A percentile compares a stretch with the other conserved stretches of the same genome.
Conservation (phyloP, 2,113 vertebrate species). For the Ictidomys tridecemlineatus region DNA sequence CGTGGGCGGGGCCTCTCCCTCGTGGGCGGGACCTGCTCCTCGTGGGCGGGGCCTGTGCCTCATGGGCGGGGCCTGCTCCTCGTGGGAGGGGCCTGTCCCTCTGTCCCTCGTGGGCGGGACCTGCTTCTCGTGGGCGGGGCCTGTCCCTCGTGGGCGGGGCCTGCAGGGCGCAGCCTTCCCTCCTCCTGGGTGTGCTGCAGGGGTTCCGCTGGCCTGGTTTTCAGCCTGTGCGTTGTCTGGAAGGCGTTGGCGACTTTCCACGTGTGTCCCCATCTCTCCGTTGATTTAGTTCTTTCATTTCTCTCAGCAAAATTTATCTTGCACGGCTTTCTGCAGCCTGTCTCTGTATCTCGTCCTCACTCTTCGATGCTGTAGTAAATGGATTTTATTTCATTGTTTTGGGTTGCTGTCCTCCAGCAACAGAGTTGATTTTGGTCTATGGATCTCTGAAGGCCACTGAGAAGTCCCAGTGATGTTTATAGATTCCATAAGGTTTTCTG, state of each 20-base stretch:
- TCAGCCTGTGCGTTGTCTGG: not conserved
- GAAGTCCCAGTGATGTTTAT: not conserved
- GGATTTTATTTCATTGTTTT: not conserved
- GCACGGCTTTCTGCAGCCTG: not conserved
- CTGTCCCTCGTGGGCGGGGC: accelerated
- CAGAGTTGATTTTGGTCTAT: not conserved
- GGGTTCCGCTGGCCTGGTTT: not conserved
- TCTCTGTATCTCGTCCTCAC: no score
- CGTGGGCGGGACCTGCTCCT: no score
- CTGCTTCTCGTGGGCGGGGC: accelerated
- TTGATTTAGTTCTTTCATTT: not conserved
- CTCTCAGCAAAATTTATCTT: not conserved
- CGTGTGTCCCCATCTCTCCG: not conserved
- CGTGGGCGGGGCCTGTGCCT: no score
- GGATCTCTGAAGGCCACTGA: not conserved
- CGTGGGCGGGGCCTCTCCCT: no score
- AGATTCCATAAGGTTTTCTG: not conserved
- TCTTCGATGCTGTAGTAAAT: not conserved
- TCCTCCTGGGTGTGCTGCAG: not conserved
- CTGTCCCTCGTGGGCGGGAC: no score
- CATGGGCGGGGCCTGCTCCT: no score
- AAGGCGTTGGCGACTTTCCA: not conserved
- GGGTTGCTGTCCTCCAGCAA: not conserved
- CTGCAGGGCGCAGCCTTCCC: accelerated
- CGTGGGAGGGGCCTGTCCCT: no score